Percentiles rank a stretch among this genome's conserved stretches.
Conservation (phyloP, 2,888 invertebrate species). For the Troilus luridus region DNA sequence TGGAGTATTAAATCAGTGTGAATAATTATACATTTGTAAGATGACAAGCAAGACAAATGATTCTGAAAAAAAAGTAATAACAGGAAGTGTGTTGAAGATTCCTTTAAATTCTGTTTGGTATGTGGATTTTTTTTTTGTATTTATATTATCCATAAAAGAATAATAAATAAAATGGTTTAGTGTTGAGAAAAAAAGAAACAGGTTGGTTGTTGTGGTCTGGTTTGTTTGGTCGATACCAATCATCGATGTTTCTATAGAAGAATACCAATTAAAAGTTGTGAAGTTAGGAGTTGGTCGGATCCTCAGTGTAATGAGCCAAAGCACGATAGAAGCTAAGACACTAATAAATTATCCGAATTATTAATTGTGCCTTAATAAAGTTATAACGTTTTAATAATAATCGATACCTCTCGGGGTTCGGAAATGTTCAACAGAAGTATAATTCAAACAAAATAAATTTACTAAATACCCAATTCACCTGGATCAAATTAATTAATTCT, state of each 20-base stretch:
- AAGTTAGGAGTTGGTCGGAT: neutral
- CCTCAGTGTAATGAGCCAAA: neutral
- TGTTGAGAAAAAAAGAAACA: neutral
- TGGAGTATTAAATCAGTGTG: too few relatives aligned
- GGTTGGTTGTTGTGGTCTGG: neutral
- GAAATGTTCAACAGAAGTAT: too few relatives aligned
- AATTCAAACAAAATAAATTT: too few relatives aligned
- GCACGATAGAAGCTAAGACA: neutral
- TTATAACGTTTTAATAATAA: neutral
- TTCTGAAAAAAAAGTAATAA: too few relatives aligned
- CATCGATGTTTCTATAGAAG: conserved; percentile 40
- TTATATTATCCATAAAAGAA: neutral
- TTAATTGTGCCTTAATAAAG: neutral
- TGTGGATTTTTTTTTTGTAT: neutral
- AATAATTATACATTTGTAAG: too few relatives aligned
- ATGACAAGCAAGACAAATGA: too few relatives aligned
- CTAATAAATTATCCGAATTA: neutral
- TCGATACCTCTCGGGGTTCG: neutral
- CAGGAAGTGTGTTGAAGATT: too few relatives aligned
- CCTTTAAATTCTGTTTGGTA: too few relatives aligned
- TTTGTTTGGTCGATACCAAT: conserved; percentile 39
- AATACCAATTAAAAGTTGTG: conserved; percentile 46
- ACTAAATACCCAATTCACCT: too few relatives aligned
- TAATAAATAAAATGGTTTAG: neutral
- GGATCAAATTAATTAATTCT: too few relatives aligned